phyloP scores from a whole-genome alignment of 2,113 vertebrate species.

The Upupa epops region DNA sequence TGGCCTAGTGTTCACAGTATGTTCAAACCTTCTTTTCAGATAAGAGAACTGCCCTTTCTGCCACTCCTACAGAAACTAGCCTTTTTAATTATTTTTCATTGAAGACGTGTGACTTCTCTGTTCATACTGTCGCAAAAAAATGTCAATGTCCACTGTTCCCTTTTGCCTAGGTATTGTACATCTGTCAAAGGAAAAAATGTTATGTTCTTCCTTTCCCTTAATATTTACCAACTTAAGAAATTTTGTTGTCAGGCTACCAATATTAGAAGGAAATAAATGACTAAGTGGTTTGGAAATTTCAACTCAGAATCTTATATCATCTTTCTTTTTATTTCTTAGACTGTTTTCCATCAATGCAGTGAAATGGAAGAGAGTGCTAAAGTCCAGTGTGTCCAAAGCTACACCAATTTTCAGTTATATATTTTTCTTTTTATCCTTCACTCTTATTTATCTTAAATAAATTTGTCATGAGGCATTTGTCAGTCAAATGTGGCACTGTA shows the following conservation, averaged over 20 bases:
- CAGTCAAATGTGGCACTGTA: neutral
- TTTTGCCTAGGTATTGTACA: conserved; percentile 14
- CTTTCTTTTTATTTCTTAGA: conserved; percentile 5
- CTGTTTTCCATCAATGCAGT: neutral
- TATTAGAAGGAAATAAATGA: conserved; percentile 33
- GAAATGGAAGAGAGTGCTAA: neutral
- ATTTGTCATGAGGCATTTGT: neutral
- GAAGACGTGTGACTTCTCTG: neutral
- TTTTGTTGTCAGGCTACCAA: conserved; percentile 19
- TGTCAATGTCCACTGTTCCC: conserved; percentile 6
- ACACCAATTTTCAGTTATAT: neutral
- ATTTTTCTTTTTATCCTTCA: conserved; percentile 14
- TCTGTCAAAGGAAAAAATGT: conserved; percentile 31
- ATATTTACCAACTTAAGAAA: conserved; percentile 51
- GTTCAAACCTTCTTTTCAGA: neutral
- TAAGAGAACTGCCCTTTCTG: neutral
- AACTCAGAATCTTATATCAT: neutral
- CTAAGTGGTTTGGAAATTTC: neutral
- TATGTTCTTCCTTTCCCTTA: conserved; percentile 1
- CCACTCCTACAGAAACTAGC: neutral
- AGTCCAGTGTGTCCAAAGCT: neutral
- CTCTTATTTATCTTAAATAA: conserved; percentile 9
- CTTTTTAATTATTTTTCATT: neutral
- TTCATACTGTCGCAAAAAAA: conserved; percentile 34
- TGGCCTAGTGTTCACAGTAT: neutral